Percentiles rank a stretch among this genome's conserved stretches.
These are phyloP conservation scores for Cydia strobilella DNA, from an alignment of 1,140 invertebrate genomes.

Conservation along the genomic window DNA sequence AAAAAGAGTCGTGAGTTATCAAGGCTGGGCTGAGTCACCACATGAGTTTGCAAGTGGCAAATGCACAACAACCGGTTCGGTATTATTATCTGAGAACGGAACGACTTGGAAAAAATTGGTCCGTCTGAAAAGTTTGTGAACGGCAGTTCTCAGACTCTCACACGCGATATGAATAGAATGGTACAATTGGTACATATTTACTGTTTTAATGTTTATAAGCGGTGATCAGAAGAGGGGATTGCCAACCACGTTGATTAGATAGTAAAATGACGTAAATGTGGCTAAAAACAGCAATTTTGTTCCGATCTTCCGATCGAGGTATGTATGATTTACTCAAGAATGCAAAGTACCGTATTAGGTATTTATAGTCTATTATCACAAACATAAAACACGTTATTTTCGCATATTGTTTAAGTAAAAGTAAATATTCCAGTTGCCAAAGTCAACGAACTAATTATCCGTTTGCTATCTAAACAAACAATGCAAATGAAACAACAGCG, in stretches of 20 bases:
- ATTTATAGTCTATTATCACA: too few species aligned
- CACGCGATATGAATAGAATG: constrained; percentile 39
- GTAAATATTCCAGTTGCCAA: not conserved
- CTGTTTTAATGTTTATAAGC: not conserved
- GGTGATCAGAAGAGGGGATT: too few species aligned
- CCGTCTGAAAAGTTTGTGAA: constrained; percentile 38
- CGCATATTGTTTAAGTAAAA: not conserved
- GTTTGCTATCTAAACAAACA: constrained; percentile 4
- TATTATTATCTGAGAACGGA: constrained; percentile 40
- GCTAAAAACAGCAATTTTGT: too few species aligned
- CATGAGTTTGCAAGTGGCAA: constrained; percentile 23
- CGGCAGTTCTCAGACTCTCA: constrained; percentile 39
- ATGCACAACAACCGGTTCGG: constrained; percentile 32
- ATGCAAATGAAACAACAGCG: constrained; percentile 7
- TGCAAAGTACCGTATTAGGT: too few species aligned
- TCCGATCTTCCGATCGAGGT: too few species aligned
- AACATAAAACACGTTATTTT: too few species aligned
- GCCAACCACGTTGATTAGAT: too few species aligned
- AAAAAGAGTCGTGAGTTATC: constrained; percentile 27
- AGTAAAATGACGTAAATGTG: too few species aligned
- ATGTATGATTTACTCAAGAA: too few species aligned
- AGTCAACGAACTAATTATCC: constrained; percentile 10
- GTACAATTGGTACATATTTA: too few species aligned
- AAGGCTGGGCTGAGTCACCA: constrained; percentile 23
- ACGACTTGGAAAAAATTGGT: constrained; percentile 46